Base-by-base conservation (phyloP, 2,113 vertebrate genomes). In the Athene cunicularia region DNA sequence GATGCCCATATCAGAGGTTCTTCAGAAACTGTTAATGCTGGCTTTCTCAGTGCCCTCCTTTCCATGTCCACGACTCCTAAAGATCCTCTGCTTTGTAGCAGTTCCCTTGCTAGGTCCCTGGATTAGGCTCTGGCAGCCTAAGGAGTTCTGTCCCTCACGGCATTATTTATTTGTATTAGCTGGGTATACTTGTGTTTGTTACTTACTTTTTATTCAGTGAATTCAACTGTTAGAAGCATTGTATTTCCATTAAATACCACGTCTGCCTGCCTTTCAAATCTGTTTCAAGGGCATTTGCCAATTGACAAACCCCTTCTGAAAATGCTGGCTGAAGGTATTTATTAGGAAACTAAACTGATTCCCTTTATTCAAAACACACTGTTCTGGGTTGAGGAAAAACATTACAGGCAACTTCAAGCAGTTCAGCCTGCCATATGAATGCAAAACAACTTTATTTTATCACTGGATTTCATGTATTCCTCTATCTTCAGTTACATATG, bases 321-420 rank as follows among this genome's bases (percentile, higher is more conserved):
- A 84, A 93, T 56, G 45, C 53, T 60, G 60, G 76, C 80, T 86
- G 80, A 93, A 93, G 33, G 62, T 88, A 86, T 89, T 96, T 93
- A 89, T 80, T 89, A 94, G 91, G 76, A 92, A 95, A 52, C 53
- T 64, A 87, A 95, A 91, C 45, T 50, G 35, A 89, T 93, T 75
- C 39, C 56, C 35, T 88, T 86, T 83, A 85, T 82, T 94, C 73
- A 85, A 95, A 95, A 91, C 74, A 73, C 59, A 75, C 17, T n/a
- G 24, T 56, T 84, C 49, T 32, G 41, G 39, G 67, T 2, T 39
- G 53, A 91, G 37, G 70, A 87, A 93, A 95, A 89, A 71, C 43
- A 66, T 50, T 41, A 58, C 33, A 56, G 37, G 67, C 56, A 76
- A 90, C 86, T 84, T 81, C 47, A 87, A 50, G 68, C n/a, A 64